Evolutionary conservation across 2,888 invertebrate genomes (phyloP), one percentile per base, ranked within the genome.

Genomic region (Schizotus pectinicornis): DNA sequence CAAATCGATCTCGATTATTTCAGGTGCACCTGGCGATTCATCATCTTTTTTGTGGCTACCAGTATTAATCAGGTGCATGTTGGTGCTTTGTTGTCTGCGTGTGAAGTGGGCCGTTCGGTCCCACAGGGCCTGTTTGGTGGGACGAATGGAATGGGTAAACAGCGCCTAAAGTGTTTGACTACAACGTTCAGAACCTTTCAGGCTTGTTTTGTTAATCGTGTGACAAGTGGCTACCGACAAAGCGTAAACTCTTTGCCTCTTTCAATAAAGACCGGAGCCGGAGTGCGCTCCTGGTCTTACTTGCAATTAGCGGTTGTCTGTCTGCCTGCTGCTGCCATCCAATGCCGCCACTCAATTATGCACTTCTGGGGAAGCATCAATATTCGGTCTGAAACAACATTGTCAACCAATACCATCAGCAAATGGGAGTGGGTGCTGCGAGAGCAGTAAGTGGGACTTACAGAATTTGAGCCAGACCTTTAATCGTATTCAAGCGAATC

Each of bases 61-160:
- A 22, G 22, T 22, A 5, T 22, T 22, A 22, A 22, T 22, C 22
- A 22, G 22, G 22, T 22, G 22, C 32, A 49, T 38, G 49, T 39
- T 37, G 38, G 38, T 33, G 32, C 50, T 50, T 50, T 50, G 50
- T 42, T 50, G 49, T 38, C 39, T 2, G 32, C 5, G 22, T 33
- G 49, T 33, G 13, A 51, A 51, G 51, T 53, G 46, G 48, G 48
- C 52, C 37, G 47, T 57, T 39, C 45, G 32, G 42, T 48, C 48
- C 42, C 48, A 53, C 13, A 35, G 42, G 42, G 32, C 58, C 42
- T 58, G 52, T 58, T 58, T 58, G 51, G 32, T 33, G 35, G 37
- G 39, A 58, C 48, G 48, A 58, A 46, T 59, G 55, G 54, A 59
- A 59, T 50, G 54, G 46, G 41, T 55, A 59, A 59, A 59, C 55